These are phyloP conservation scores for Otus scops DNA, from an alignment of 2,797 vertebrate genomes.

Conservation along the genomic window DNA sequence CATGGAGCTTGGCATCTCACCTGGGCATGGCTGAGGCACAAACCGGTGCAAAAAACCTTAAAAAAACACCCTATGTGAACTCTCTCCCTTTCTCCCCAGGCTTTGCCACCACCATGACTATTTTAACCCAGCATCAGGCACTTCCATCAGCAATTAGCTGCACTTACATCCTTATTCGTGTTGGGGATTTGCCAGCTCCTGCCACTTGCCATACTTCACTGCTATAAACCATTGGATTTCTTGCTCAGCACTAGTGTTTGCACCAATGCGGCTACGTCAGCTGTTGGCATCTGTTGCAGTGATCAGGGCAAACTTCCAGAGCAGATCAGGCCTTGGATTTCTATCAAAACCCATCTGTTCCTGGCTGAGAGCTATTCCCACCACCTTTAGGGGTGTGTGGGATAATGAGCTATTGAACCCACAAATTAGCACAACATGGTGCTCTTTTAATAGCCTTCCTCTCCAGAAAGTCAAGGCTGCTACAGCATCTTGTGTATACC, in stretches of 20 bases:
- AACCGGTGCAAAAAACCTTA: background rate
- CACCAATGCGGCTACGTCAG: background rate
- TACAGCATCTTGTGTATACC: background rate
- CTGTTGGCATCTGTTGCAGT: background rate
- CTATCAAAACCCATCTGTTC: background rate
- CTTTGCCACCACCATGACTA: background rate
- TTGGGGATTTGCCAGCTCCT: background rate
- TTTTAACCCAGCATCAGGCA: background rate
- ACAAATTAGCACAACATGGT: background rate
- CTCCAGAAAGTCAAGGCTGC: background rate
- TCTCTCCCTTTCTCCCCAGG: background rate
- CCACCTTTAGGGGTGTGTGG: background rate
- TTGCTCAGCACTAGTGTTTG: background rate
- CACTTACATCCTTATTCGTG: background rate
- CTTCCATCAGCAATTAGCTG: background rate
- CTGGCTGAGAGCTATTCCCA: background rate
- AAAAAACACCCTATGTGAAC: rapidly evolving
- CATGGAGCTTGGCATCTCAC: background rate
- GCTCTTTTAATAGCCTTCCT: background rate
- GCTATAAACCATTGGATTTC: background rate
- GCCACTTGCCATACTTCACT: background rate
- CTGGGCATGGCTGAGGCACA: background rate
- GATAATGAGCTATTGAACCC: background rate
- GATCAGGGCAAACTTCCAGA: conserved; percentile 29
- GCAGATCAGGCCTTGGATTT: conserved; percentile 4